phyloP scores from a whole-genome alignment of 2,797 vertebrate genomes.

The Enteromius argenteus region DNA sequence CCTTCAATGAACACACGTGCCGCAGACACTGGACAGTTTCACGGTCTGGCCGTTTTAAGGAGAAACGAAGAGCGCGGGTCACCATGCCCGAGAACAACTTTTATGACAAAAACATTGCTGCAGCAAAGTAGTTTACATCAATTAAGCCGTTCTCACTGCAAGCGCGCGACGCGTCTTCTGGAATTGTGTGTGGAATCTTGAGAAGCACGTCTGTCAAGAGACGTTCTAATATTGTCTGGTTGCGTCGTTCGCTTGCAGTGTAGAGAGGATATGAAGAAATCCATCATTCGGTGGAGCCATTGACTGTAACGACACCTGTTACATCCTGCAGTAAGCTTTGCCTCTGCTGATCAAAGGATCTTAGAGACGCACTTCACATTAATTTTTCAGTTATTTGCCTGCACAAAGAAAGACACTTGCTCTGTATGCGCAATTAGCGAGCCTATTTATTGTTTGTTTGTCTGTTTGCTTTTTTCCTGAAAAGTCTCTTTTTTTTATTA shows the following conservation, averaged over 20 bases:
- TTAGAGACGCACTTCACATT: neutral
- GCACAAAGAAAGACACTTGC: neutral
- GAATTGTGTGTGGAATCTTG: neutral
- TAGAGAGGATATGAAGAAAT: neutral
- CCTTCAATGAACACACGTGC: conserved; percentile 70
- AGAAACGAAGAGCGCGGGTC: conserved; percentile 81
- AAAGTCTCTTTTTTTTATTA: conserved; percentile 39
- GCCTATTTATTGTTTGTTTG: neutral
- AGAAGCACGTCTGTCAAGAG: neutral
- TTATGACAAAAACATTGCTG: conserved; percentile 70
- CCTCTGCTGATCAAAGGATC: neutral
- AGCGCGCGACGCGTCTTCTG: neutral
- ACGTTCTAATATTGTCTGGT: neutral
- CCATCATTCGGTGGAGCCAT: neutral
- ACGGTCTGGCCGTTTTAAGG: conserved; percentile 86
- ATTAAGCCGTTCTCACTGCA: neutral
- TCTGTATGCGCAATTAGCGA: neutral
- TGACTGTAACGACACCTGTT: neutral
- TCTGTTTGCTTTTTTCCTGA: neutral
- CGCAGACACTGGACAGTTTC: conserved; percentile 83
- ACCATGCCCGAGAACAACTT: conserved; percentile 77
- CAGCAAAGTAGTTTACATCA: conserved; percentile 58
- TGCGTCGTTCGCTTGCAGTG: neutral
- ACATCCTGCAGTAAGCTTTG: neutral
- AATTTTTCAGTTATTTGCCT: neutral